Evolutionary conservation across 2,888 invertebrate genomes (phyloP), one percentile per base, ranked within the genome.

Genomic region (Charanyca ferruginea): DNA sequence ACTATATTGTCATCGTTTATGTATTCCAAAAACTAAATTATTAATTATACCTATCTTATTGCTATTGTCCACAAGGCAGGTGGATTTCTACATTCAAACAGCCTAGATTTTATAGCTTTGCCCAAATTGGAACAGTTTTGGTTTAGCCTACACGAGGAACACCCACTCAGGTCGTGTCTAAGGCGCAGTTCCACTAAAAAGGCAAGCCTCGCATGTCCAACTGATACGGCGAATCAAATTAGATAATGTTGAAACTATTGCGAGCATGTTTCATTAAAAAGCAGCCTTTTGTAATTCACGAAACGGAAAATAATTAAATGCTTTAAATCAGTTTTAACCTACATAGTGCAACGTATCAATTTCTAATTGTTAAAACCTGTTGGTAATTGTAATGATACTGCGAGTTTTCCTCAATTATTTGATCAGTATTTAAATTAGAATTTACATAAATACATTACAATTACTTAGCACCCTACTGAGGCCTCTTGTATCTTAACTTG

Each of bases 41-140:
- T 41, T 20, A 41, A 49, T 20, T 45, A 49, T 42, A 41, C 16
- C 49, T 18, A n/a, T 47, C 44, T 66, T n/a, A 52, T 18, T 72
- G 13, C 25, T 32, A 22, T 22, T 32, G 54, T 38, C 4, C 13
- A 9, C 16, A 57, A 73, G 20, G 11, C 70, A 66, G 62, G 73
- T 69, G 55, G 48, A 62, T 65, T 63, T 64, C 42, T 16, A 63
- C 53, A 74, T 44, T 13, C 8, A 71, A 68, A 75, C 58, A 57
- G 65, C 60, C 53, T 62, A 75, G 67, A 78, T 78, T 52, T 58
- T 48, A 78, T 80, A 60, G 45, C 25, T 20, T 13, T 73, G 60
- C 55, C 76, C 62, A 80, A 68, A 71, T 69, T 35, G 52, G 72
- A 70, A 60, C 52, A 60, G 52, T 72, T 76, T 61, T 70, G 70